Evolutionary conservation across 2,797 vertebrate species (phyloP), one percentile per base, ranked within the genome.

Genomic region (Morus bassanus): DNA sequence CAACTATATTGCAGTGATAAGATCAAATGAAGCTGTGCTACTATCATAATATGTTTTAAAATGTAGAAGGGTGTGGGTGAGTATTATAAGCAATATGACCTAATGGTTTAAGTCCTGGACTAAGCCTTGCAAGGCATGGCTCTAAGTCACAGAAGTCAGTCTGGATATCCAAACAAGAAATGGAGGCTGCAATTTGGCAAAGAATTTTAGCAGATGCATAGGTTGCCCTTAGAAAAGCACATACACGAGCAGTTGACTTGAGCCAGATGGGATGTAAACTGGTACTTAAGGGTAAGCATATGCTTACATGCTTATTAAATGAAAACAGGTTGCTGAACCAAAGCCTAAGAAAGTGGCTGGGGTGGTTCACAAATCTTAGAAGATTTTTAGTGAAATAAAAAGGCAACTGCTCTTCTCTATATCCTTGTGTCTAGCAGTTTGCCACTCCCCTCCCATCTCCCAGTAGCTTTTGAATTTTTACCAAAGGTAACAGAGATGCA

Each of bases 251-350:
- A 45, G 75, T 11, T 88, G 93, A 60, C 76, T 91, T 48, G 28
- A 93, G 92, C 81, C 95, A 92, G 92, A 92, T 86, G 96, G 93
- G 93, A 59, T 93, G 79, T 93, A 69, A 92, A 84, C 15, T 94
- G 88, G 39, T 72, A 31, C 85, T 91, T 69, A 73, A 94, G 93
- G 79, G 79, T 59, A 53, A 93, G 69, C 94, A 92, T 67, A 76
- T 78, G 91, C 46, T 95, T 63, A 35, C 65, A 48, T 39, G 23
- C 73, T 78, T 93, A 5, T 63, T 86, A 53, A 89, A 81, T 24
- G 59, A 64, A 59, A 95, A 89, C 79, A 79, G 82, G 92, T 57
- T 92, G 87, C 65, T 18, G 65, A 93, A 88, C 35, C 59, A 69
- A 74, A 94, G 72, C 75, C 39, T 83, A 51, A 65, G 84, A 33